These are phyloP conservation scores for Lepidochitona cinerea DNA, from an alignment of 2,888 invertebrate genomes.

Conservation along the genomic window DNA sequence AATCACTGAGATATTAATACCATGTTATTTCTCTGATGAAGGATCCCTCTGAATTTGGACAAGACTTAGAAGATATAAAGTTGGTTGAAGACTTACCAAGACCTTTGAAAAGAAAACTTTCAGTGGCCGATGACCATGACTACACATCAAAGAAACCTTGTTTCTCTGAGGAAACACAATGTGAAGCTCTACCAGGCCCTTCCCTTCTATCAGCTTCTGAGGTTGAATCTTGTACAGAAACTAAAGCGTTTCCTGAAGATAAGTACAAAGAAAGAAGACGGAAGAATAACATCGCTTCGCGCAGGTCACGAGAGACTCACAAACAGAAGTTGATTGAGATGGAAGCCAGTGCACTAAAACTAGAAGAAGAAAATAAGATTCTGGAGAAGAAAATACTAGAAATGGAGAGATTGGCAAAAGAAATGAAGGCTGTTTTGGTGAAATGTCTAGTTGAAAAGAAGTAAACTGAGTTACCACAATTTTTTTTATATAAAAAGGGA, in stretches of 20 bases:
- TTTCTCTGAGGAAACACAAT: not conserved
- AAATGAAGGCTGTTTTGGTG: slow-evolving; percentile 62
- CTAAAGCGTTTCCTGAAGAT: slow-evolving; percentile 15
- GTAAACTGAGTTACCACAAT: too few relatives aligned
- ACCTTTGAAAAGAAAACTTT: not conserved
- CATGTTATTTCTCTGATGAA: too few relatives aligned
- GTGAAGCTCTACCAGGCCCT: too few relatives aligned
- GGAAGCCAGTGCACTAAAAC: slow-evolving; percentile 53
- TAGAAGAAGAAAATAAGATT: slow-evolving; percentile 51
- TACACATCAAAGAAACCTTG: slow-evolving; percentile 32
- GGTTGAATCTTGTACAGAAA: not conserved
- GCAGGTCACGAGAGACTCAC: slow-evolving; percentile 57
- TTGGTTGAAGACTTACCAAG: too few relatives aligned
- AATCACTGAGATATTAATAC: too few relatives aligned
- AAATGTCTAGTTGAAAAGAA: not conserved
- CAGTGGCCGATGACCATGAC: slow-evolving; percentile 42
- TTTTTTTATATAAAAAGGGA: too few relatives aligned
- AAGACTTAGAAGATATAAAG: not conserved
- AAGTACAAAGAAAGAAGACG: slow-evolving; percentile 50
- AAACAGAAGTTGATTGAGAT: slow-evolving; percentile 58
- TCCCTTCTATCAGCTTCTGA: too few relatives aligned
- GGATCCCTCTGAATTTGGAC: not conserved
- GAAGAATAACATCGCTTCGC: slow-evolving; percentile 67
- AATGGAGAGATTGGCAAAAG: slow-evolving; percentile 57
- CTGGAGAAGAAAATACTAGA: slow-evolving; percentile 52